Evolutionary conservation across 2,888 invertebrate species (phyloP).

Genomic region (Stenotaenia linearis): DNA sequence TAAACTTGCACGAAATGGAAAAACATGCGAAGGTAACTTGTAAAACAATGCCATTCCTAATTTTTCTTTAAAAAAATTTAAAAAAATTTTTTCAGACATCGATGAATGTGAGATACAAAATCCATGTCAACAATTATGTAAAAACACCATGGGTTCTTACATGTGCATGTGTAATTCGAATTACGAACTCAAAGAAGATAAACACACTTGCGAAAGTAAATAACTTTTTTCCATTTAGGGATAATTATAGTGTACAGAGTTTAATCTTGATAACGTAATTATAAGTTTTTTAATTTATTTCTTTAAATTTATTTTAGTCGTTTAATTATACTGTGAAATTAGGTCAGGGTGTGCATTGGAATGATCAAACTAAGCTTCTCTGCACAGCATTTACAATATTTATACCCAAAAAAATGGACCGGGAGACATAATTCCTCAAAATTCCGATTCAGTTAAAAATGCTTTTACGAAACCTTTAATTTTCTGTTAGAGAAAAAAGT

Average conservation of each 20-base stretch:
- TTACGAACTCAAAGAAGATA: constrained; percentile 48
- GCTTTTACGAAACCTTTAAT: too few relatives aligned
- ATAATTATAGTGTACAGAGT: not conserved
- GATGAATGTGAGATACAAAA: constrained; percentile 45
- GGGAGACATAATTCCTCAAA: not conserved
- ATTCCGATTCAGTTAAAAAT: not conserved
- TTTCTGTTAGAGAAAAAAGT: too few relatives aligned
- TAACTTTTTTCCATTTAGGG: not conserved
- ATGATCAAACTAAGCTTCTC: not conserved
- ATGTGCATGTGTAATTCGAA: constrained; percentile 38
- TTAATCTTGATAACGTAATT: not conserved
- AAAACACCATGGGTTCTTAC: constrained; percentile 38
- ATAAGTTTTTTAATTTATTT: not conserved
- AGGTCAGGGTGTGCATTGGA: not conserved
- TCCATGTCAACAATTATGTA: constrained; percentile 43
- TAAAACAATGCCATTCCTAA: too few relatives aligned
- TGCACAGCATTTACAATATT: not conserved
- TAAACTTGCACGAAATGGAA: constrained; percentile 40
- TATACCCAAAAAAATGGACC: constrained; percentile 31
- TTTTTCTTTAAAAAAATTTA: too few relatives aligned
- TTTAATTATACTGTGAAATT: not conserved
- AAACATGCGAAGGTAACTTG: constrained; percentile 40
- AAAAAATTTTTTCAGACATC: constrained; percentile 43
- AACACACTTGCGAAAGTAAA: constrained; percentile 47
- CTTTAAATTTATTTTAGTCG: not conserved